phyloP scores from a whole-genome alignment of 2,113 vertebrate genomes.

The Nipponia nippon region DNA sequence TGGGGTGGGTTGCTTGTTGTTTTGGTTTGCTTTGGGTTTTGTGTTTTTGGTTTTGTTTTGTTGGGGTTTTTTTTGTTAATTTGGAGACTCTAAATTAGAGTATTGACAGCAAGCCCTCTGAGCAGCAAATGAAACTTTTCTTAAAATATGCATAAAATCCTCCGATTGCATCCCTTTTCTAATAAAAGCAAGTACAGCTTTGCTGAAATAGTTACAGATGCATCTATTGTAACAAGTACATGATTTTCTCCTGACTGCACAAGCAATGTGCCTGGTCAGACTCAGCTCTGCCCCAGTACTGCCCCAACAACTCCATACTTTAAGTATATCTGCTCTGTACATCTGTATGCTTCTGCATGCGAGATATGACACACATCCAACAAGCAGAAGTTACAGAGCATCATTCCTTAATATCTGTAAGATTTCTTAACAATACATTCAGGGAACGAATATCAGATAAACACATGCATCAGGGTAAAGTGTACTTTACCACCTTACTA shows the following conservation, averaged over 20 bases:
- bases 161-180: background rate
- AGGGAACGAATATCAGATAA: conserved; percentile 11
- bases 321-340: accelerated
- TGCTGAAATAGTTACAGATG: background rate
- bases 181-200: conserved; percentile 7
- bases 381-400: background rate
- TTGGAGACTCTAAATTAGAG: background rate
- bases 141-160: background rate
- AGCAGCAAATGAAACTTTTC: background rate
- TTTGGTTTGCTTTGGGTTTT: background rate
- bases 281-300: background rate
- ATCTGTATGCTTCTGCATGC: too few relatives aligned
- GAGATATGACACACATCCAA: background rate
- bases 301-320: background rate
- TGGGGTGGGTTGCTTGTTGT: background rate
- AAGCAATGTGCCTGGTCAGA: background rate
- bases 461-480: background rate
- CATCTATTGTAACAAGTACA: background rate
- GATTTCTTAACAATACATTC: background rate
- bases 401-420: background rate
- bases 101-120: background rate
- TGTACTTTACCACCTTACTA: conserved; percentile 6
- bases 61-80: background rate
- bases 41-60: background rate
- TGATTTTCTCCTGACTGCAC: background rate